Base-by-base conservation (phyloP, 2,113 vertebrate species). In the Ammospiza nelsoni region DNA sequence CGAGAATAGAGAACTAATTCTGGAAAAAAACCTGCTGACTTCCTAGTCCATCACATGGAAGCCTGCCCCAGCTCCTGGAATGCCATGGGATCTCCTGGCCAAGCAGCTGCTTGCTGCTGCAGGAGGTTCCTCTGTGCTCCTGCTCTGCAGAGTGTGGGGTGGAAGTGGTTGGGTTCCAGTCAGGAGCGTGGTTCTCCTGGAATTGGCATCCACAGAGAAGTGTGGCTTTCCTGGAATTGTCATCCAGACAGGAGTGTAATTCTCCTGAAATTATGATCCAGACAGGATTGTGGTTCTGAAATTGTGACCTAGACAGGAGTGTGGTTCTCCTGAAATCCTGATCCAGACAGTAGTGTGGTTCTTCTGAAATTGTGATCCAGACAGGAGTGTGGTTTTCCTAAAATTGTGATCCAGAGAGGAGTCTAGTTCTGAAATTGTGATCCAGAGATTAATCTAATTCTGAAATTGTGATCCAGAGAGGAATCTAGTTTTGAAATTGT, bases 1-100 rank as follows among this genome's bases (percentile, higher is more conserved):
- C 0, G 43, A 93, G 87, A 94, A 94, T 67, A 63, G 85, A 29
- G 63, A 54, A 24, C 85, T 94, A 57, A 85, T 91, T 91, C 90
- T 93, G 85, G 92, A 94, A 95, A 88, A 89, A 90, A 84, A 58
- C 11, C 6, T 94, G 96, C 95, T 96, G 94, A 96, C 52, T 71
- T 94, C 72, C 90, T 69, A 52, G 59, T 76, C 46, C 31, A 16
- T 89, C 84, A 52, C 1, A 4, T 95, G 91, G 84, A 46, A 81
- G 69, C 41, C 39, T 79, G 58, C 80, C 79, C 52, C 33, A 52
- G 33, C 67, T 89, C 59, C 85, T 93, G 92, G 95, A 80, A 88
- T 85, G 67, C 79, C 41, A 46, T 48, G 87, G 88, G 74, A 82
- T 62, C 4, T 39, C 74, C 43, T 31, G 18, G 68, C 74, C 84